These are phyloP conservation scores for Coregonus sp. DNA, from an alignment of 2,797 vertebrate species.

Conservation along the genomic window DNA sequence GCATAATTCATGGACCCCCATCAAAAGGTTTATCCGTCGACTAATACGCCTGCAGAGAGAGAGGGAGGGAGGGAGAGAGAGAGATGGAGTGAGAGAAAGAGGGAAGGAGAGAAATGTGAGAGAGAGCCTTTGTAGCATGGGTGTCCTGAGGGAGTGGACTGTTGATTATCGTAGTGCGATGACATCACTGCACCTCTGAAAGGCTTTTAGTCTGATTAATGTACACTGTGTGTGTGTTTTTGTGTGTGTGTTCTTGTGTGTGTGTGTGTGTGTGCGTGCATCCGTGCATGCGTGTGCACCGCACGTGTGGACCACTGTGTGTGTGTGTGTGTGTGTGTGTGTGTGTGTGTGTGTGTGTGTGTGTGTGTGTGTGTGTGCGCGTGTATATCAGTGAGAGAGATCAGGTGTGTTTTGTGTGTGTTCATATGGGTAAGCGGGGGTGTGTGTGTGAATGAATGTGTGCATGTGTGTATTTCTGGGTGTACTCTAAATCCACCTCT, in stretches of 20 bases:
- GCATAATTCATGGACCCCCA: slow-evolving; percentile 67
- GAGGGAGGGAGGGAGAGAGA: background rate
- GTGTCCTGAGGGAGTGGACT: slow-evolving; percentile 51
- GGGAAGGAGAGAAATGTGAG: slow-evolving; percentile 10
- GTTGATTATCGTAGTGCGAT: slow-evolving; percentile 59
- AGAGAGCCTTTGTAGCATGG: slow-evolving; percentile 28
- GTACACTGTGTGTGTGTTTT: slow-evolving; percentile 33
- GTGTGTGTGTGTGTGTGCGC: background rate
- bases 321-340: slow-evolving; percentile 28
- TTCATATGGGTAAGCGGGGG: background rate
- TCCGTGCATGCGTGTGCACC: background rate
- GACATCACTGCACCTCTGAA: slow-evolving; percentile 66
- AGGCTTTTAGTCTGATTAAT: slow-evolving; percentile 75
- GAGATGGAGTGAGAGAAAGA: background rate
- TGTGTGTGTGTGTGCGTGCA: no score
- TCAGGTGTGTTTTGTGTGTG: background rate
- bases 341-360: slow-evolving; percentile 21
- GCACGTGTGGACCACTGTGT: slow-evolving; percentile 7
- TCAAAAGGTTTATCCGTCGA: slow-evolving; percentile 50
- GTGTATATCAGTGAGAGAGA: background rate
- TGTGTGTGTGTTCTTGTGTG: slow-evolving; percentile 5
- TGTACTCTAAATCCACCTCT: no score
- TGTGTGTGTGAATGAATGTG: background rate
- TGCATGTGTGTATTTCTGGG: slow-evolving; percentile 15
- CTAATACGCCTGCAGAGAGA: slow-evolving; percentile 27